Evolutionary conservation across 2,113 vertebrate species (phyloP).

Genomic region (Lepus americanus): DNA sequence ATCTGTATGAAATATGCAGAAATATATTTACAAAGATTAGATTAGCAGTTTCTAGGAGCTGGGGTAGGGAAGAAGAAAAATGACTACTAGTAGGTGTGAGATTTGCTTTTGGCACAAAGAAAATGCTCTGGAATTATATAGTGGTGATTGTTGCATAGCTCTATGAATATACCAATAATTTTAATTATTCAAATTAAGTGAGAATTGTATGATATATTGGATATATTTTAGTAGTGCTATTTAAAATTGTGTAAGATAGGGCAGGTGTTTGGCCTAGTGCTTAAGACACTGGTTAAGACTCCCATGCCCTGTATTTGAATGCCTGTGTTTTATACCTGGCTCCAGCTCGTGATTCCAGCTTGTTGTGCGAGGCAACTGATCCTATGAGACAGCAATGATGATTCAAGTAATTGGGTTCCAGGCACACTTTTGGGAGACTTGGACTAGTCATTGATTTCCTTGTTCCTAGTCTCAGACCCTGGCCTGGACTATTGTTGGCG

Average conservation of each 20-base stretch:
- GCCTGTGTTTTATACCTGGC: no score
- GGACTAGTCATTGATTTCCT: no score
- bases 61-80: background rate
- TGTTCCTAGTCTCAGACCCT: no score
- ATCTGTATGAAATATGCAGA: background rate
- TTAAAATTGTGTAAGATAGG: conserved; percentile 82
- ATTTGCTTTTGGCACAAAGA: background rate
- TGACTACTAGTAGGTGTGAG: background rate
- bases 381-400: no score
- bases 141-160: background rate
- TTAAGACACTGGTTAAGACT: no score
- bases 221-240: background rate
- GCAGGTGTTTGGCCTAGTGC: no score
- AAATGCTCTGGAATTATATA: conserved; percentile 21
- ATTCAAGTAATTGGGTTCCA: no score
- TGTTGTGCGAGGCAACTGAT: no score
- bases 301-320: no score
- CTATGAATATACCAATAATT: background rate
- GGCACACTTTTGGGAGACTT: no score
- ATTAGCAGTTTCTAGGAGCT: background rate
- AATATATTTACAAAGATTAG: background rate
- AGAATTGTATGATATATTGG: background rate
- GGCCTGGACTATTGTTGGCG: no score
- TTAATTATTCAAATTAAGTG: background rate
- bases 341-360: no score